Evolutionary conservation across 2,113 vertebrate genomes (phyloP), one percentile per base, ranked within the genome.

Genomic region (Cairina moschata): DNA sequence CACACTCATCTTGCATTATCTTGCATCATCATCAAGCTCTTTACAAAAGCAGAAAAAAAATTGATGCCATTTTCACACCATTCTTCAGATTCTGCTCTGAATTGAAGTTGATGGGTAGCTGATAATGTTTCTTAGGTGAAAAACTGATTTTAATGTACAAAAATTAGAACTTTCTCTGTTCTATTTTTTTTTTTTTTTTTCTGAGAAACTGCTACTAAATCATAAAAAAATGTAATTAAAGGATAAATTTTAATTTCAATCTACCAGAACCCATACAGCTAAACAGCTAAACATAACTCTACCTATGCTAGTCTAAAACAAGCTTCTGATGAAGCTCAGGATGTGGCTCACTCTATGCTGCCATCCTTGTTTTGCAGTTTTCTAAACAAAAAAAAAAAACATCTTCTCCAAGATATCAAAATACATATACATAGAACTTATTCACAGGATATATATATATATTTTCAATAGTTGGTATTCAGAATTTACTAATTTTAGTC

Each of bases 21-120:
- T 93, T 88, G 82, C 60, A 74, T 40, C 94, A 93, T 59, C 76
- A 93, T 59, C 76, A 88, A 83, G 60, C 59, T 71, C 58, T 91
- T 85, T 59, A 91, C 60, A 90, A 59, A 60, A 58, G 52, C 36
- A 90, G 66, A 76, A 90, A 58, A 76, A 76, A 87, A 89, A 75
- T 12, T 52, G 62, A 85, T 75, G 91, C 31, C 67, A 92, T 25
- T 90, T 91, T 58, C 5, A 17, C 60, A 50, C n/a, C 14, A 28
- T 86, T 75, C 34, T 76, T 92, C 74, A 87, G 44, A 46, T 75
- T 88, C 38, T 71, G 8, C 13, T 92, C 65, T 44, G 54, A 81
- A 79, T 0, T 75, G 48, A 87, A 66, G 54, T 48, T 73, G 77
- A 91, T 62, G 72, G 62, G 63, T 55, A 76, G 29, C 72, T 79